Evolutionary conservation across 2,113 vertebrate species (phyloP).

Genomic region (Seriola quinqueradiata): DNA sequence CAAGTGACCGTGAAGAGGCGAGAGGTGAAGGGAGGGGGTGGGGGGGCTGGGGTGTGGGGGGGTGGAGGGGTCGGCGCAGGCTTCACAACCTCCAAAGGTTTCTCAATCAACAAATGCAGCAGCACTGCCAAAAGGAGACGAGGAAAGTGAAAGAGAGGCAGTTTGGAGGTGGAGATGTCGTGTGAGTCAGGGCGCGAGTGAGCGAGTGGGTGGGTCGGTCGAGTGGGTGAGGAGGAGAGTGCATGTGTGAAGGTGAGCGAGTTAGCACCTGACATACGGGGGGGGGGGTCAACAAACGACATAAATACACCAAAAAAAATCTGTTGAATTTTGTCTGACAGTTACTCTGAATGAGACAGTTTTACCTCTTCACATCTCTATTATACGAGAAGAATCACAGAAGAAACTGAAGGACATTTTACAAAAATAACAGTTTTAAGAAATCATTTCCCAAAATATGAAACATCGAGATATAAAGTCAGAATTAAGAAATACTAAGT

Average conservation of each 20-base stretch:
- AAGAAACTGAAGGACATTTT: no score
- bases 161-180: conserved; percentile 28
- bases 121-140: conserved; percentile 49
- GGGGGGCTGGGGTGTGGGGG: neutral
- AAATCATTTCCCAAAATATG: no score
- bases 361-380: no score
- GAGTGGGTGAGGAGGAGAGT: neutral
- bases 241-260: neutral
- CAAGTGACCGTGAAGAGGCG: conserved; percentile 48
- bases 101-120: conserved; percentile 68
- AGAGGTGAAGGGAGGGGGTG: neutral
- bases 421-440: no score
- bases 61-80: conserved; percentile 8
- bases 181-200: neutral
- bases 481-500: no score
- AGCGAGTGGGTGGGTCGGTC: neutral
- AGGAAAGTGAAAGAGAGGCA: conserved; percentile 65
- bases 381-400: no score
- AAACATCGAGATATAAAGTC: no score
- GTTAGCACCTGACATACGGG: neutral
- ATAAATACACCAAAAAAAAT: no score
- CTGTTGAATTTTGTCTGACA: no score
- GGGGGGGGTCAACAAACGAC: neutral
- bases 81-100: conserved; percentile 49
- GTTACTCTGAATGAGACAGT: no score